phyloP scores from a whole-genome alignment of 2,888 invertebrate species.

The Caenorhabditis sp. region DNA sequence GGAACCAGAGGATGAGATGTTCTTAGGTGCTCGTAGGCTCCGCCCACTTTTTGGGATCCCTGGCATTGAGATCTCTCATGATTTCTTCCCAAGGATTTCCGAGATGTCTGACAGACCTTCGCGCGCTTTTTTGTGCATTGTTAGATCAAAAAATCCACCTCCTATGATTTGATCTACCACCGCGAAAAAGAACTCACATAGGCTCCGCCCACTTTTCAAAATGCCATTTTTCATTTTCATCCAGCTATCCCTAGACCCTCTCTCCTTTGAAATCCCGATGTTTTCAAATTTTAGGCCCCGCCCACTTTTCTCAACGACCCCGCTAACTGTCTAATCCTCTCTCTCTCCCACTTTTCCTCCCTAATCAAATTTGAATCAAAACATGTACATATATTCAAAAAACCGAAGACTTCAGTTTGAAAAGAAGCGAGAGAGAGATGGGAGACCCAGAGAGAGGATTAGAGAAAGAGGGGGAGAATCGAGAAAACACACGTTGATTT shows the following conservation, averaged over 20 bases:
- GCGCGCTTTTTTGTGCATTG: too few species aligned
- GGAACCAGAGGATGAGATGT: too few species aligned
- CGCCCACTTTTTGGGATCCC: constrained; percentile 3
- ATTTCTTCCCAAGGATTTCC: too few species aligned
- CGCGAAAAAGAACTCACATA: background rate
- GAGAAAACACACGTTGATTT: constrained; percentile 2
- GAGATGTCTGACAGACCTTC: too few species aligned
- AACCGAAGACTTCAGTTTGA: background rate
- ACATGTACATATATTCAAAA: constrained; percentile 13
- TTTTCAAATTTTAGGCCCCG: background rate
- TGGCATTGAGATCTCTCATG: too few species aligned
- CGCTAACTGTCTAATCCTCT: background rate
- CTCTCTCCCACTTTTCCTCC: background rate
- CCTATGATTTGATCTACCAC: too few species aligned
- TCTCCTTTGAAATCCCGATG: background rate
- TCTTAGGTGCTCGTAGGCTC: background rate
- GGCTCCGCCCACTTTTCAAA: background rate
- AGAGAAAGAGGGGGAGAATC: background rate
- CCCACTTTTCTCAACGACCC: too few species aligned
- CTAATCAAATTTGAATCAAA: constrained; percentile 51
- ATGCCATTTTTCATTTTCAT: too few species aligned
- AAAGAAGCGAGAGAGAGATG: background rate
- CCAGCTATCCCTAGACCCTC: too few species aligned
- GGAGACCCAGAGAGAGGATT: too few species aligned
- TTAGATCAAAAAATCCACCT: too few species aligned